These are phyloP conservation scores for Lasioglossum pauxillum DNA, from an alignment of 2,888 invertebrate genomes.

Conservation along the genomic window DNA sequence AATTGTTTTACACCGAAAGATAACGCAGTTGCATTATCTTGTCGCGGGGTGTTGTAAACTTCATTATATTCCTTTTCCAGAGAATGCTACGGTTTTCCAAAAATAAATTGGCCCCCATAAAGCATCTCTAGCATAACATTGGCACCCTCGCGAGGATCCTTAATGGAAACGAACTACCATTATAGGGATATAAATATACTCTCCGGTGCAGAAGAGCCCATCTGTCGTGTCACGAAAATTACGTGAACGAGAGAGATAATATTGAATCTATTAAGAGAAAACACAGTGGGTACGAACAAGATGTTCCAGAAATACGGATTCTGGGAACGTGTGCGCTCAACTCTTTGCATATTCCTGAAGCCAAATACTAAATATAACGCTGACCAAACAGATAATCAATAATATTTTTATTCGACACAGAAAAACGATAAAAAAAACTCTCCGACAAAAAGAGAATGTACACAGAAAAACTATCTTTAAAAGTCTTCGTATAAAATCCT, in stretches of 20 bases:
- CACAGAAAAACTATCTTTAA: too few relatives aligned
- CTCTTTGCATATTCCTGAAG: not conserved
- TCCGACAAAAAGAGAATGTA: too few relatives aligned
- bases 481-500: too few relatives aligned
- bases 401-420: not conserved
- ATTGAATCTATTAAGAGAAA: conserved; percentile 14
- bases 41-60: not conserved
- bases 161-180: conserved; percentile 13
- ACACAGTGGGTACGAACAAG: not conserved
- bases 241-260: conserved; percentile 15
- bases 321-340: not conserved
- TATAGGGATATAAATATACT: conserved; percentile 16
- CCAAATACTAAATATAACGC: not conserved
- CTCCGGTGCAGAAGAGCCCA: conserved; percentile 1
- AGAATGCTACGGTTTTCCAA: not conserved
- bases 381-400: not conserved
- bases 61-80: not conserved
- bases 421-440: not conserved
- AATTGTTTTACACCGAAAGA: not conserved
- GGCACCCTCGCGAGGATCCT: conserved; percentile 11
- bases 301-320: not conserved
- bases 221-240: conserved; percentile 16
- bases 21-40: not conserved
- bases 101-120: conserved; percentile 9
- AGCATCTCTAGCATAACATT: conserved; percentile 13